Conservation (phyloP, 2,797 vertebrate species). For the Aldrovandia affinis region DNA sequence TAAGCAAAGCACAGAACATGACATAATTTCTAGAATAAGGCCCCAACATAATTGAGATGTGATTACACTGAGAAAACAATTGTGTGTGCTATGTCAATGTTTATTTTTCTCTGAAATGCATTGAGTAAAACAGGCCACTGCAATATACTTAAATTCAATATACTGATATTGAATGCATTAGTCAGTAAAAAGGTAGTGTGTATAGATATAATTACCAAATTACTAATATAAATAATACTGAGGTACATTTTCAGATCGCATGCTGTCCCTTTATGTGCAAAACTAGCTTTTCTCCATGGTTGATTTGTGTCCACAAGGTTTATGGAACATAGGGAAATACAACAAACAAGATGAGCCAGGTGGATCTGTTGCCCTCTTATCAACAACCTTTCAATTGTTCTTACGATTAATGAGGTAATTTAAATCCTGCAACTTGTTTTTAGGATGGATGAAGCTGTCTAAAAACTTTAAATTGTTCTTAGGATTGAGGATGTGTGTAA, state of each 20-base stretch:
- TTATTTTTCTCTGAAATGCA: slow-evolving; percentile 26
- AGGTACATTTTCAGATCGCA: background rate
- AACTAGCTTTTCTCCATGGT: background rate
- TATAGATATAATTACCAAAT: background rate
- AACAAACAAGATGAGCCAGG: slow-evolving; percentile 4
- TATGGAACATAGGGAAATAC: too few species aligned
- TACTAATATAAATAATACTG: background rate
- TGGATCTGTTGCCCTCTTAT: background rate
- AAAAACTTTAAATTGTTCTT: background rate
- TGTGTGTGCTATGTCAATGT: slow-evolving; percentile 31
- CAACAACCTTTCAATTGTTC: background rate
- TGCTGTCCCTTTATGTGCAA: background rate
- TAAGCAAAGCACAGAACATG: slow-evolving; percentile 34
- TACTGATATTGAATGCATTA: slow-evolving; percentile 10
- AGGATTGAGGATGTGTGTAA: background rate
- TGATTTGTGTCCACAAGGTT: background rate
- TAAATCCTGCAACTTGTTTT: background rate
- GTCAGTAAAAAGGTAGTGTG: background rate
- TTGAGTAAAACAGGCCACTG: slow-evolving; percentile 18
- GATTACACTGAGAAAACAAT: slow-evolving; percentile 28
- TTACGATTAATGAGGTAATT: slow-evolving; percentile 5
- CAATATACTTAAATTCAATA: background rate
- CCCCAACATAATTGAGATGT: slow-evolving; percentile 11
- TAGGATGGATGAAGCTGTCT: background rate
- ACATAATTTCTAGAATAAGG: slow-evolving; percentile 42